Base-by-base conservation (phyloP, 1,140 invertebrate species). In the Cotesia vestalis region DNA sequence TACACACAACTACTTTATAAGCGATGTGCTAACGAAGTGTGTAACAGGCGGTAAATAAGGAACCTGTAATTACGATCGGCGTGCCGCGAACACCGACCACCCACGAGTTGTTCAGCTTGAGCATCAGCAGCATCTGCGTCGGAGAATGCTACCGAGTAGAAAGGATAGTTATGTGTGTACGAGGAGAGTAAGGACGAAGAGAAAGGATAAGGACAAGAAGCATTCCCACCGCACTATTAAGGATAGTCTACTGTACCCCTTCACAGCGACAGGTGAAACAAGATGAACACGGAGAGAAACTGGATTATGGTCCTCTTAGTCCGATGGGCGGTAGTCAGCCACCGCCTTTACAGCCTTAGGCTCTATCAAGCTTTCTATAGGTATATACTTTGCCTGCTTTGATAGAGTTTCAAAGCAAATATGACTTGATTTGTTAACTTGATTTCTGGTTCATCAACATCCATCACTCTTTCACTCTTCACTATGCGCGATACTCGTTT, bases 41-140 rank as follows among this genome's bases (percentile, higher is more conserved):
- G 84, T 86, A 85, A 86, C 83, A 85, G 81, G 81, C 83, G 81
- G 80, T 85, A 86, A 86, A 85, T 85, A 85, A 85, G 82, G 83
- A 86, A 86, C 84, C 84, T 84, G 83, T 85, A 86, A 86, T 86
- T 86, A 86, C 76, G 82, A 77, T 20, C 77, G 78, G 80, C 78
- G 79, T 81, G 79, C 80, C 77, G 80, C 80, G 77, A 68, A 79
- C 77, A 75, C 75, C 51, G 77, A 73, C 82, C 84, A 84, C 84
- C 83, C 80, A 83, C 82, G 80, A 80, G 77, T 78, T 46, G 8
- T 46, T 46, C 40, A 46, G 40, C 40, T 9, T 60, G 67, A 74
- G 63, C 76, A 71, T 71, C 57, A 51, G 75, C 75, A 75, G 73
- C 71, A 55, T 27, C 27, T 27, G 27, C 27, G 27, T 27, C 27